A percentile compares a stretch with the other conserved stretches of the same genome.
Conservation (phyloP, 2,113 vertebrate species). For the Lepisosteus osseus region DNA sequence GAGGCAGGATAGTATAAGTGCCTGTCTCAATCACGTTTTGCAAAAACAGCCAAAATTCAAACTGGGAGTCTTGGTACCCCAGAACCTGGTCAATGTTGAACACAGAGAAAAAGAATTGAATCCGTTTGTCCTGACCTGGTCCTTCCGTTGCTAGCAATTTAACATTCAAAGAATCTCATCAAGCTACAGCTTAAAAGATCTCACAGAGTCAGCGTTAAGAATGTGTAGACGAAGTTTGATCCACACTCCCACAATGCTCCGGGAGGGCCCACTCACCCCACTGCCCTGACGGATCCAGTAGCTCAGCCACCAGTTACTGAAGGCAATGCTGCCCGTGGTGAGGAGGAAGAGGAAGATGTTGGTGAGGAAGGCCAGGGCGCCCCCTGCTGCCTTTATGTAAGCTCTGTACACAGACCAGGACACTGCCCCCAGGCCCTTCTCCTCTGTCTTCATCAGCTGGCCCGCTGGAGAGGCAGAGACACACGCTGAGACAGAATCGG, state of each 20-base stretch:
- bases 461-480: constrained; percentile 34
- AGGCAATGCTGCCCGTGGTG: constrained; percentile 69
- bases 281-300: constrained; percentile 72
- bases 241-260: not conserved
- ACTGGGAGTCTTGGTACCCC: no score
- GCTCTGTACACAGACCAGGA: constrained; percentile 62
- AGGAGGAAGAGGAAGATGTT: constrained; percentile 66
- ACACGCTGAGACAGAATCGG: constrained; percentile 14
- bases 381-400: constrained; percentile 75
- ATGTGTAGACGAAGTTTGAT: no score
- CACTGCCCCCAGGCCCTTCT: constrained; percentile 65
- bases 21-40: no score
- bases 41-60: no score
- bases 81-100: no score
- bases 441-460: constrained; percentile 68
- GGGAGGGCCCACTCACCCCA: constrained; percentile 54
- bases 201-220: no score
- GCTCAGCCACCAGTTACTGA: constrained; percentile 77
- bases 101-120: no score
- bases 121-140: no score
- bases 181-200: no score
- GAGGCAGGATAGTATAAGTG: no score
- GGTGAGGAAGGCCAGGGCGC: constrained; percentile 55
- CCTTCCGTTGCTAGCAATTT: no score
- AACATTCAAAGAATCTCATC: no score